Evolutionary conservation across 2,113 vertebrate species (phyloP), one percentile per base, ranked within the genome.

Genomic region (Sinocyclocheilus grahami): DNA sequence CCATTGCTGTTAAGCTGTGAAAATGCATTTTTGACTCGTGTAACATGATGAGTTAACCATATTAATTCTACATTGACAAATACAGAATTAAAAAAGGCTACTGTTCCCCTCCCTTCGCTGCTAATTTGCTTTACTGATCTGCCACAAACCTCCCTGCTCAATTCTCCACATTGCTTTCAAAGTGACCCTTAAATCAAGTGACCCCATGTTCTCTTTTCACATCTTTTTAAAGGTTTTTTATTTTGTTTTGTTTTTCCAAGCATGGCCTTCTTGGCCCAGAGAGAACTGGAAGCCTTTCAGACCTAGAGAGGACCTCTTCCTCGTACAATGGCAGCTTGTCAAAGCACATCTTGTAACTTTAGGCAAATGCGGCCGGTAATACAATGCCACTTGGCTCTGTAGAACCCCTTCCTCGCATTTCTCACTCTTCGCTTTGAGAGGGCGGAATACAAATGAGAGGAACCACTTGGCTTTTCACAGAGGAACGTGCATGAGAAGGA

Each of bases 221-320:
- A 93, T 90, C 92, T 95, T 76, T 96, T 91, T 90, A 92, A 96
- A 69, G 91, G 91, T 95, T 33, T 33, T 33, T 33, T 33, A 3
- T 33, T 30, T 33, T 33, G 30, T 89, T 80, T 63, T 79, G 93
- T 94, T 96, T 96, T 93, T 94, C 96, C 95, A 94, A 94, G 94
- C 94, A 93, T 95, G 92, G 93, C 94, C 94, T 91, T 92, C 93
- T 96, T 95, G 91, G 46, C 93, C 94, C 91, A 88, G 93, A 96
- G 95, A 96, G 95, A 97, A 94, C 95, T 95, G 85, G 90, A 93
- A 91, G 88, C 94, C 94, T 96, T 95, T 95, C 93, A 95, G 88
- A 65, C 79, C 87, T 12, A 13, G 30, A 89, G 90, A 58, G 95
- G 95, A 91, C 95, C 91, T 92, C 92, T 95, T 92, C 90, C 91